phyloP scores from a whole-genome alignment of 1,140 invertebrate genomes.

The Drosophila arizonae region DNA sequence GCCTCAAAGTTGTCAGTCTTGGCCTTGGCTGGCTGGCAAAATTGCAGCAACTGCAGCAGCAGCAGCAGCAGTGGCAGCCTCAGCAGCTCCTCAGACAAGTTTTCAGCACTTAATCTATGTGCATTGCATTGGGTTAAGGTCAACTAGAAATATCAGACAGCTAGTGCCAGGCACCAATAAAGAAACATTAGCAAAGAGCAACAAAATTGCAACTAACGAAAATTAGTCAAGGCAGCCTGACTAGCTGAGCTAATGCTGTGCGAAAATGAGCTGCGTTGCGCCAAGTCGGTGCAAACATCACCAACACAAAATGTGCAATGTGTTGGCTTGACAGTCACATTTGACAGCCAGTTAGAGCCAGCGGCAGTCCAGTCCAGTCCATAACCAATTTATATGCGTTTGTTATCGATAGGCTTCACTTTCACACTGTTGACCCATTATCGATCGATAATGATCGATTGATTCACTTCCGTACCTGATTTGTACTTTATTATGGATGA shows the following conservation, averaged over 20 bases:
- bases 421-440: slow-evolving; percentile 31
- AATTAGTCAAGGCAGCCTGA: slow-evolving; percentile 44
- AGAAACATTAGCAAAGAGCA: slow-evolving; percentile 53
- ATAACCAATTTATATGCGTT: slow-evolving; percentile 30
- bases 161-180: slow-evolving; percentile 41
- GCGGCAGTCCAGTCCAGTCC: neutral
- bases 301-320: slow-evolving; percentile 14
- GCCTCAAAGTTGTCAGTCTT: slow-evolving; percentile 71
- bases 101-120: slow-evolving; percentile 77
- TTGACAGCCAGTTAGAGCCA: slow-evolving; percentile 15
- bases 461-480: slow-evolving; percentile 69
- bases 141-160: slow-evolving; percentile 76
- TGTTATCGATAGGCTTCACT: slow-evolving; percentile 34
- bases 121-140: slow-evolving; percentile 80
- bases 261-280: neutral
- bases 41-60: slow-evolving; percentile 44
- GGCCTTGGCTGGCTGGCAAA: slow-evolving; percentile 77
- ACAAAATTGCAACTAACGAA: slow-evolving; percentile 53
- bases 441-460: slow-evolving; percentile 2
- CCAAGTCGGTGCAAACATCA: slow-evolving; percentile 22
- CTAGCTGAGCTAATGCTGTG: slow-evolving; percentile 3
- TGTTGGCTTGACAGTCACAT: slow-evolving; percentile 14
- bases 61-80: slow-evolving; percentile 30
- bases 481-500: slow-evolving; percentile 24
- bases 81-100: slow-evolving; percentile 72